Percentiles rank a stretch among this genome's conserved stretches.
These are phyloP conservation scores for Nebria ingens DNA, from an alignment of 1,140 invertebrate species.

Conservation along the genomic window DNA sequence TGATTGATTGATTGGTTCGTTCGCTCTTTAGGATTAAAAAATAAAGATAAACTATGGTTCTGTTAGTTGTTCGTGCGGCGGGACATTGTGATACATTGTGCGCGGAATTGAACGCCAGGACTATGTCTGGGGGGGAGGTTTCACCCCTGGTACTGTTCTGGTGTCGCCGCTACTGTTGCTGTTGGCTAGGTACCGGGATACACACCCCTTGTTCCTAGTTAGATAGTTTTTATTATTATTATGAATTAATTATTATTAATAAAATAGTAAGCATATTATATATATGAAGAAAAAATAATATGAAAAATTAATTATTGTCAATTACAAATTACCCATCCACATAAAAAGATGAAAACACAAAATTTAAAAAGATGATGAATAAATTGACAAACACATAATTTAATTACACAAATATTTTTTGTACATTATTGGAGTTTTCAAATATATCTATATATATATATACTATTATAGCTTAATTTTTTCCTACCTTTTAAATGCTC, in stretches of 20 bases:
- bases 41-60: background rate
- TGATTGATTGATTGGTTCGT: background rate
- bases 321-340: conserved; percentile 31
- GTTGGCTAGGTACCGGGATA: background rate
- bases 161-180: background rate
- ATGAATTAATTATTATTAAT: no score
- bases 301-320: conserved; percentile 31
- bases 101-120: background rate
- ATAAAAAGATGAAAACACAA: no score
- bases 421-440: conserved; percentile 43
- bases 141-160: background rate
- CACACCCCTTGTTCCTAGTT: conserved; percentile 1
- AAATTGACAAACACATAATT: conserved; percentile 39
- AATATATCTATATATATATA: conserved; percentile 38
- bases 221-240: conserved; percentile 10
- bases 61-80: background rate
- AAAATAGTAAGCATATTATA: conserved; percentile 11
- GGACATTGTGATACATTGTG: conserved; percentile 7
- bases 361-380: conserved; percentile 32
- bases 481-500: background rate
- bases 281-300: no score
- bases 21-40: background rate
- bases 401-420: conserved; percentile 43
- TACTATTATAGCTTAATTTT: background rate
- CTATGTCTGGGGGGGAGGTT: background rate